Evolutionary conservation across 2,888 invertebrate species (phyloP).

Genomic region (Orthosia gracilis): DNA sequence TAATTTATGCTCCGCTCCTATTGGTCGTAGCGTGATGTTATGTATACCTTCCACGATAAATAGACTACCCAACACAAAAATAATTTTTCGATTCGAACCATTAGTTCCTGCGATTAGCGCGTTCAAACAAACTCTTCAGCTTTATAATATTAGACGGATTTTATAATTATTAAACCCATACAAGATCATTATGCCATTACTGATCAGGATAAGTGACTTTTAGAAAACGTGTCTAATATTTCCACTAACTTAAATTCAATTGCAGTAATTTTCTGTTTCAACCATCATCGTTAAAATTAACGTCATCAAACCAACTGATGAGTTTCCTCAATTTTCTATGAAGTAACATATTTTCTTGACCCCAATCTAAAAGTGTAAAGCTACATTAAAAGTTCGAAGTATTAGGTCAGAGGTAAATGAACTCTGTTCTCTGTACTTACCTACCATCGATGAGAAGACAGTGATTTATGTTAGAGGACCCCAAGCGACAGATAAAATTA

Average conservation of each 20-base stretch:
- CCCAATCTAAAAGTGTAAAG: conserved; percentile 38
- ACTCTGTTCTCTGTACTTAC: conserved; percentile 53
- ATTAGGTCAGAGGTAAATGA: conserved; percentile 68
- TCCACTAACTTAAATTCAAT: not conserved
- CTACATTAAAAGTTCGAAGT: conserved; percentile 22
- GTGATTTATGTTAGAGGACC: conserved; percentile 71
- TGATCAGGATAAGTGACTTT: conserved; percentile 19
- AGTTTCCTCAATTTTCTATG: conserved; percentile 14
- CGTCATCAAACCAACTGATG: not conserved
- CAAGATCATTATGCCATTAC: not conserved
- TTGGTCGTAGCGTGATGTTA: too few species aligned
- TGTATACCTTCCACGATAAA: too few species aligned
- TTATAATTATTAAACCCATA: not conserved
- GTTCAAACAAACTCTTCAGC: too few species aligned
- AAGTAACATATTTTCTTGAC: conserved; percentile 35
- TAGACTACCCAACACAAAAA: too few species aligned
- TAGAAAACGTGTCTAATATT: not conserved
- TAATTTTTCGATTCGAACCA: too few species aligned
- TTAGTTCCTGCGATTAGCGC: too few species aligned
- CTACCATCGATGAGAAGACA: conserved; percentile 65
- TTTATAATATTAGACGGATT: too few species aligned
- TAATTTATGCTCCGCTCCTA: too few species aligned
- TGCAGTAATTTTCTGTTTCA: not conserved
- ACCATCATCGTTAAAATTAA: conserved; percentile 6
- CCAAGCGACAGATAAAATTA: conserved; percentile 36